Percentiles rank a stretch among this genome's conserved stretches.
Conservation (phyloP, 2,888 invertebrate species). For the Fragum whitleyi region DNA sequence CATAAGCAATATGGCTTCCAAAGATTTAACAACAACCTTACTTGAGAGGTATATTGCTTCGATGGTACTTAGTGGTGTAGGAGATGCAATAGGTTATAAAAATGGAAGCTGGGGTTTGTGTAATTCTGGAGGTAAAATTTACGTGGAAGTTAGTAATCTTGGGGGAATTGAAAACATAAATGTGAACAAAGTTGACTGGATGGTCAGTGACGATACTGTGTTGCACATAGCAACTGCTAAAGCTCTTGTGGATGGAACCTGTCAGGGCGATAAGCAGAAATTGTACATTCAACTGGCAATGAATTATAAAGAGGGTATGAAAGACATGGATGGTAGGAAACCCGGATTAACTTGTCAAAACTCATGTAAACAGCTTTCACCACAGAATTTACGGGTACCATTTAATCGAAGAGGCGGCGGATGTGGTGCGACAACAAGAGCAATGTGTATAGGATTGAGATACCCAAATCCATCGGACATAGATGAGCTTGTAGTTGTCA, state of each 20-base stretch:
- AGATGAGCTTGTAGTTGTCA: constrained; percentile 79
- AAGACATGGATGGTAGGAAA: constrained; percentile 76
- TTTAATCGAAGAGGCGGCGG: constrained; percentile 80
- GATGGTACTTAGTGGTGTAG: constrained; percentile 83
- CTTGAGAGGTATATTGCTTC: constrained; percentile 76
- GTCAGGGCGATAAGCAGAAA: constrained; percentile 43
- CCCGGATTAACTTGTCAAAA: constrained; percentile 56
- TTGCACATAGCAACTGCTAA: constrained; percentile 82
- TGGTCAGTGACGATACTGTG: constrained; percentile 84
- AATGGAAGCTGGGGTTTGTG: constrained; percentile 83
- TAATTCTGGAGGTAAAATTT: constrained; percentile 75
- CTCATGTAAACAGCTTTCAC: constrained; percentile 43
- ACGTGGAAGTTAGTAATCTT: constrained; percentile 73
- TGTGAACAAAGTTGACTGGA: constrained; percentile 73
- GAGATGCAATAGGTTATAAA: constrained; percentile 83
- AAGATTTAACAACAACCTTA: too few relatives aligned
- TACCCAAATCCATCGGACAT: constrained; percentile 78
- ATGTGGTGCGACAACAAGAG: constrained; percentile 84
- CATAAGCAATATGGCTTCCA: too few relatives aligned
- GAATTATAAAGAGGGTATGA: constrained; percentile 76
- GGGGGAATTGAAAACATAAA: constrained; percentile 78
- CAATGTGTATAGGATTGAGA: constrained; percentile 84
- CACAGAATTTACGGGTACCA: constrained; percentile 43
- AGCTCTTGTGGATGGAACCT: constrained; percentile 19
- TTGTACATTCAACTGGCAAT: constrained; percentile 69